Conservation (phyloP, 2,888 invertebrate species). For the Synergus laeviventris region DNA sequence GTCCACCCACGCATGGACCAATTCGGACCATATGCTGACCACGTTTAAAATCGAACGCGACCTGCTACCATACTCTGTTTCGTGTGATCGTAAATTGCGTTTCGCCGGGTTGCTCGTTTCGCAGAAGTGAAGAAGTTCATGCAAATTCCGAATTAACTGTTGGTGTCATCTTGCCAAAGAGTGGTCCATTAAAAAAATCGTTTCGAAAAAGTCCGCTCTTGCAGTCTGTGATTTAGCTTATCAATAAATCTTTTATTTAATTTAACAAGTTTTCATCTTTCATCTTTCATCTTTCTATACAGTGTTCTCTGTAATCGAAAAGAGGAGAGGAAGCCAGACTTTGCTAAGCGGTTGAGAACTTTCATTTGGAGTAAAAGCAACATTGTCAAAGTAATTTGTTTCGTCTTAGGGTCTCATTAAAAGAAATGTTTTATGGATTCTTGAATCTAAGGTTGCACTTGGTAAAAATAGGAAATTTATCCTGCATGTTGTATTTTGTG, state of each 20-base stretch:
- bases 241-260: not conserved
- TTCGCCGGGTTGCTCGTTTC: conserved; percentile 5
- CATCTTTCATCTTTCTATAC: too few species aligned
- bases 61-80: conserved; percentile 44
- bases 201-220: not conserved
- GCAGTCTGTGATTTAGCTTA: not conserved
- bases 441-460: conserved; percentile 22
- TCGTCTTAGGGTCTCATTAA: not conserved
- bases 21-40: conserved; percentile 50
- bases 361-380: not conserved
- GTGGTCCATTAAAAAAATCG: not conserved
- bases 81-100: conserved; percentile 50
- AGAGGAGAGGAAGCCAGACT: too few species aligned
- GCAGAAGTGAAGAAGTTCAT: conserved; percentile 19
- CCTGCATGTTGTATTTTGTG: conserved; percentile 23
- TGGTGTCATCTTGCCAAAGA: not conserved
- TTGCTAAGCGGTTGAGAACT: not conserved
- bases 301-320: not conserved
- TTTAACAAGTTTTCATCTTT: too few species aligned
- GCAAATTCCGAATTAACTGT: conserved; percentile 11
- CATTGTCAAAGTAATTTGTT: conserved; percentile 2
- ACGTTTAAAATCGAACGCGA: conserved; percentile 48
- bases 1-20: conserved; percentile 50
- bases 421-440: conserved; percentile 1
- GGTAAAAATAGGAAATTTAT: conserved; percentile 24